Evolutionary conservation across 2,113 vertebrate species (phyloP).

Genomic region (Pseudopipra pipra): DNA sequence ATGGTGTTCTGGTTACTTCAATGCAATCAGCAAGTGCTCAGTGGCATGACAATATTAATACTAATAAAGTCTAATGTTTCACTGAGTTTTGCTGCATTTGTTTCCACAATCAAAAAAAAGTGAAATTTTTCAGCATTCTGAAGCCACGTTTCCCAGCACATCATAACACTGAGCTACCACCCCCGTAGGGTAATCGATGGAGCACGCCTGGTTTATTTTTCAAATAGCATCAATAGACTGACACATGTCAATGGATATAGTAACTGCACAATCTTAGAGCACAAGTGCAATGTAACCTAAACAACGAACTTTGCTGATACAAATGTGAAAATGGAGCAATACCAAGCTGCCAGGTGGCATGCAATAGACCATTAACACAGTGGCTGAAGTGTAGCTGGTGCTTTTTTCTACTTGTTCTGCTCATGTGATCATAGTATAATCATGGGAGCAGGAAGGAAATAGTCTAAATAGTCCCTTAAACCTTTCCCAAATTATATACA

Average conservation of each 20-base stretch:
- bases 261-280: neutral
- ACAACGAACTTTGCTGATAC: neutral
- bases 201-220: neutral
- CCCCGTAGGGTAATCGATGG: neutral
- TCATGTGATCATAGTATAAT: neutral
- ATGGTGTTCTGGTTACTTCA: neutral
- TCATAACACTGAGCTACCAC: neutral
- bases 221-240: neutral
- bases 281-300: neutral
- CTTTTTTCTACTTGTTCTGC: neutral
- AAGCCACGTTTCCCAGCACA: neutral
- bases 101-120: neutral
- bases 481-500: conserved; percentile 40
- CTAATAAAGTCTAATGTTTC: neutral
- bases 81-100: neutral
- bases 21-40: neutral
- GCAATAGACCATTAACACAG: neutral
- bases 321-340: neutral
- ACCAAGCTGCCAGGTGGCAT: neutral
- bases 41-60: neutral
- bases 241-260: neutral
- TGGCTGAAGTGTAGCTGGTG: neutral
- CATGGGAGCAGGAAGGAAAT: neutral
- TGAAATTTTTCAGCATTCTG: neutral
- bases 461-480: conserved; percentile 31